Conservation (phyloP, 2,888 invertebrate genomes). For the Eristalis pertinax region DNA sequence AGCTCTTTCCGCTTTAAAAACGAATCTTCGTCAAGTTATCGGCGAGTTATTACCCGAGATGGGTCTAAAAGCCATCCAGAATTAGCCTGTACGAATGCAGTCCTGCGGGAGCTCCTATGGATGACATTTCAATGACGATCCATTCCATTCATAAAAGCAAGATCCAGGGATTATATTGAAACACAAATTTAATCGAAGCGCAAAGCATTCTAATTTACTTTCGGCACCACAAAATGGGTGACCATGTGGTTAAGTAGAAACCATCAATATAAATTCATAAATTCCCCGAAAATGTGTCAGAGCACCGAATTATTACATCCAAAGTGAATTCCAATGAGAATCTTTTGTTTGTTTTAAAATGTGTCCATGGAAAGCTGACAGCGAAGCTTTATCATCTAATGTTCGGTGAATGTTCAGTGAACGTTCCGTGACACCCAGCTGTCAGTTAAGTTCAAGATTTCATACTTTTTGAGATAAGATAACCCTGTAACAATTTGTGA, state of each 20-base stretch:
- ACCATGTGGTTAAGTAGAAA: neutral
- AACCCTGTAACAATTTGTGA: neutral
- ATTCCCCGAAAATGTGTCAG: neutral
- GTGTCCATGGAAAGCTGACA: neutral
- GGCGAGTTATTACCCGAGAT: no score
- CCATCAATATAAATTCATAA: neutral
- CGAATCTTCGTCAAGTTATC: no score
- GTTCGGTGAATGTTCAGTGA: neutral
- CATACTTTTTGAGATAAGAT: neutral
- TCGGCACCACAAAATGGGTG: no score
- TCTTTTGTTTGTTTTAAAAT: neutral
- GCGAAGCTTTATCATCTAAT: neutral
- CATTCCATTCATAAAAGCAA: no score
- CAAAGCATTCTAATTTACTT: no score
- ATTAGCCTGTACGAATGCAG: no score
- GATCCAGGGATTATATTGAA: no score
- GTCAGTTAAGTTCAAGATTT: neutral
- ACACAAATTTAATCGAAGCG: no score
- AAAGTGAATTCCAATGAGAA: neutral
- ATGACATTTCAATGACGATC: no score
- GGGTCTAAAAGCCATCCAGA: no score
- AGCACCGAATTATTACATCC: neutral
- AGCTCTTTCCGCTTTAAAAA: no score
- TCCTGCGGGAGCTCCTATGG: no score
- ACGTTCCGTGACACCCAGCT: neutral